Evolutionary conservation across 2,888 invertebrate genomes (phyloP).

Genomic region (Pseudococcus viburni): DNA sequence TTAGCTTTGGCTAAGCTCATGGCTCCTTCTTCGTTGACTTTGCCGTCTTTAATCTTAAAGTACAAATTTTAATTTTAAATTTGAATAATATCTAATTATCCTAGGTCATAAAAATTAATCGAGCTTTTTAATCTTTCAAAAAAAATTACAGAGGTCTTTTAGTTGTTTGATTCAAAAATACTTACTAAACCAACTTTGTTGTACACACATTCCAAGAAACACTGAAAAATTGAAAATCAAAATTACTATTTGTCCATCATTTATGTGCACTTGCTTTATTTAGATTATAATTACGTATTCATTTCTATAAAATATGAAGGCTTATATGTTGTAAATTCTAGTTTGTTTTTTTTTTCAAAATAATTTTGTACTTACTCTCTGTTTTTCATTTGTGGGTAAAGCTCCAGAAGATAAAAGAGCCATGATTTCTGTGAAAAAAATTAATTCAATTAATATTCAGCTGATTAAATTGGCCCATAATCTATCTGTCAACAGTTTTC

Average conservation of each 20-base stretch:
- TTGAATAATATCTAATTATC: neutral
- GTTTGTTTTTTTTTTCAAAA: neutral
- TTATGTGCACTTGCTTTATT: too few species aligned
- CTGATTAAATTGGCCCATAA: too few species aligned
- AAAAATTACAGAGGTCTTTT: too few species aligned
- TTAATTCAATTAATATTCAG: neutral
- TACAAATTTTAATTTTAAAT: neutral
- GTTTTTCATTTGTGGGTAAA: slow-evolving; percentile 67
- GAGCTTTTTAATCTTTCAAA: too few species aligned
- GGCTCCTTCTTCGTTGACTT: slow-evolving; percentile 69
- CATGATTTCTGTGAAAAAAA: slow-evolving; percentile 66
- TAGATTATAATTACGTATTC: too few species aligned
- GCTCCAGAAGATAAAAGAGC: slow-evolving; percentile 67
- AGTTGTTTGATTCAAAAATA: neutral
- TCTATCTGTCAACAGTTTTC: too few species aligned
- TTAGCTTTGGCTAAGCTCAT: slow-evolving; percentile 68
- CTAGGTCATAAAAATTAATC: too few species aligned
- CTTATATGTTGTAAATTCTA: too few species aligned
- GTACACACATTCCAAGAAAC: slow-evolving; percentile 69
- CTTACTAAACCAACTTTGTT: slow-evolving; percentile 69
- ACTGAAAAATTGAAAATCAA: slow-evolving; percentile 67
- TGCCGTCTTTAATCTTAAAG: slow-evolving; percentile 68
- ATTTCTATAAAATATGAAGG: too few species aligned
- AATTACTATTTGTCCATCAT: neutral
- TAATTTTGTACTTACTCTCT: slow-evolving; percentile 64